phyloP scores from a whole-genome alignment of 2,888 invertebrate genomes.

The Gibbula magus region DNA sequence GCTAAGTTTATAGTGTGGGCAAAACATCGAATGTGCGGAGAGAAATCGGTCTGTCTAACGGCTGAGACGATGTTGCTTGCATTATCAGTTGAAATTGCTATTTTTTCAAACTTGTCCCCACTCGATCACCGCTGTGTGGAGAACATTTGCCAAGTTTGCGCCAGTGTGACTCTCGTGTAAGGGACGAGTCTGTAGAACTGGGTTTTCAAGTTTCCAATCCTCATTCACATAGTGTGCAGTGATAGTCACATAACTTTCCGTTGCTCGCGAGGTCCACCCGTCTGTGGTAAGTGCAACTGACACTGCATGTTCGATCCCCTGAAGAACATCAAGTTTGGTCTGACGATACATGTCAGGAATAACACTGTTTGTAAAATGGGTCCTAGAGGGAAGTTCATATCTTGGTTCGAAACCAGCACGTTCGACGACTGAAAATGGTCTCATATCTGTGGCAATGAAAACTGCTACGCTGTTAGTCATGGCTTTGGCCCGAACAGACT shows the following conservation, averaged over 20 bases:
- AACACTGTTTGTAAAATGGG: too few species aligned
- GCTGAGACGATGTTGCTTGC: constrained; percentile 33
- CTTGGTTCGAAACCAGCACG: neutral
- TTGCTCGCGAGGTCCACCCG: constrained; percentile 41
- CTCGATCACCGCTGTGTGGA: neutral
- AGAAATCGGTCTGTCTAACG: too few species aligned
- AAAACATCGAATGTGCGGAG: too few species aligned
- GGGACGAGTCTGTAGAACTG: constrained; percentile 32
- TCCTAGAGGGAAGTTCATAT: too few species aligned
- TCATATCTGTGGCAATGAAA: too few species aligned
- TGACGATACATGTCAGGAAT: too few species aligned
- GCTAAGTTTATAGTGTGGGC: too few species aligned
- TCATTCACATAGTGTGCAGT: constrained; percentile 37
- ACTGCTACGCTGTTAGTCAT: too few species aligned
- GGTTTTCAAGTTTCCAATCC: constrained; percentile 36
- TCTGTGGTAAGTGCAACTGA: constrained; percentile 41
- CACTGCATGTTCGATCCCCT: neutral
- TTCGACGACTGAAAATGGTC: constrained; percentile 17
- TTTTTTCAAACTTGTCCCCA: constrained; percentile 28
- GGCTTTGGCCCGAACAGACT: too few species aligned
- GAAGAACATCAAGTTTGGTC: too few species aligned
- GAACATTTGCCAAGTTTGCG: constrained; percentile 28
- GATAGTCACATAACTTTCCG: constrained; percentile 39
- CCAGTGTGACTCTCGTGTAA: constrained; percentile 35
- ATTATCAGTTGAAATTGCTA: constrained; percentile 37